Evolutionary conservation across 2,797 vertebrate species (phyloP).

Genomic region (Valencia hispanica): DNA sequence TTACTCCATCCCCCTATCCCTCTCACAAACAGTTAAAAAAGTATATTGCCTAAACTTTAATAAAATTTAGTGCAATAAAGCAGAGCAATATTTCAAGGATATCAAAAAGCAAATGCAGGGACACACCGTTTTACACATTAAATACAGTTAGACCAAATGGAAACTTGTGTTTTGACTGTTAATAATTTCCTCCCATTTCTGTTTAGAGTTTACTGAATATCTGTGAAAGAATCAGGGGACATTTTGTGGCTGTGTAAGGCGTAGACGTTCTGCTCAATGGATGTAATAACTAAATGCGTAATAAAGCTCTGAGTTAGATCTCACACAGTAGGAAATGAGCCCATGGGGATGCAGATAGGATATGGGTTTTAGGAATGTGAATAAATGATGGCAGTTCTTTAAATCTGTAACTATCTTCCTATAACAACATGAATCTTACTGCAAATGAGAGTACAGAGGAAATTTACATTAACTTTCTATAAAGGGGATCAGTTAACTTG

Average conservation of each 20-base stretch:
- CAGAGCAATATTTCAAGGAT: slow-evolving; percentile 12
- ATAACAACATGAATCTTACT: slow-evolving; percentile 27
- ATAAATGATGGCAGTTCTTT: slow-evolving; percentile 76
- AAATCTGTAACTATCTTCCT: slow-evolving; percentile 60
- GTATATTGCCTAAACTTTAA: neutral
- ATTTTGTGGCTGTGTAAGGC: slow-evolving; percentile 54
- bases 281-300: slow-evolving; percentile 65
- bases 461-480: neutral
- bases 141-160: slow-evolving; percentile 6
- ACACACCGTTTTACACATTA: slow-evolving; percentile 16
- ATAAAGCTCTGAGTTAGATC: slow-evolving; percentile 67
- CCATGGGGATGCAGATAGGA: slow-evolving; percentile 67
- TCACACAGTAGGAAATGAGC: slow-evolving; percentile 68
- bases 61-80: slow-evolving; percentile 10
- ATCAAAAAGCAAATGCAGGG: slow-evolving; percentile 13
- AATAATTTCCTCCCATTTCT: slow-evolving; percentile 25
- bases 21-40: neutral
- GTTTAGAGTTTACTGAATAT: slow-evolving; percentile 47
- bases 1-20: neutral
- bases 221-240: slow-evolving; percentile 46
- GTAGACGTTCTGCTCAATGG: slow-evolving; percentile 59
- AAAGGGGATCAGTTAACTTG: neutral
- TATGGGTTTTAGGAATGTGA: slow-evolving; percentile 70
- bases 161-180: slow-evolving; percentile 45
- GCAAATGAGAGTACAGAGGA: neutral